Evolutionary conservation across 2,113 vertebrate species (phyloP).

Genomic region (Zosterops pallidus): DNA sequence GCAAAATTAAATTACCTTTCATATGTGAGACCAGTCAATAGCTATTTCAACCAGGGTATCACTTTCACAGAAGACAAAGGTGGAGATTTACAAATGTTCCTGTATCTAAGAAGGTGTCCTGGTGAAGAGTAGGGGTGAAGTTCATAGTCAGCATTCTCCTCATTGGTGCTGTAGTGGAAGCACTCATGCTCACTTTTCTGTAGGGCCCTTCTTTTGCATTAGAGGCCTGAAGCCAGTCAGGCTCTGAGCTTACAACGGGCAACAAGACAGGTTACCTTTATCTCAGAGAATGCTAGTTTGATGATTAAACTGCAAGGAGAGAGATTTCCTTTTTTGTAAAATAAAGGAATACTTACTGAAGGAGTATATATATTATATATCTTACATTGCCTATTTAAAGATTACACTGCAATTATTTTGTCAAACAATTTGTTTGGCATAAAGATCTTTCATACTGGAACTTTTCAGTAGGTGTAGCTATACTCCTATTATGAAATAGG

Average conservation of each 20-base stretch:
- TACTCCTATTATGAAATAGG: neutral
- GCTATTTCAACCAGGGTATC: neutral
- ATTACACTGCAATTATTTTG: neutral
- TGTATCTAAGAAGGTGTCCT: neutral
- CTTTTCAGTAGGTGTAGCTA: neutral
- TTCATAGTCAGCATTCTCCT: neutral
- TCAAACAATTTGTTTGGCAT: neutral
- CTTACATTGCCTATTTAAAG: neutral
- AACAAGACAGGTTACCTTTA: neutral
- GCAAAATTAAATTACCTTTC: conserved; percentile 69
- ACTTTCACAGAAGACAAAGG: neutral
- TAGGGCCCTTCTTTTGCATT: neutral
- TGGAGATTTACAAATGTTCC: neutral
- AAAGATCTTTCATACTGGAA: neutral
- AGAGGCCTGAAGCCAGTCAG: neutral
- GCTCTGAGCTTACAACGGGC: neutral
- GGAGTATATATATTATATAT: neutral
- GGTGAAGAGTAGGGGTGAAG: neutral
- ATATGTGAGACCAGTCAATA: conserved; percentile 41
- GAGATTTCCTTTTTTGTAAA: neutral
- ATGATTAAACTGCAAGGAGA: neutral
- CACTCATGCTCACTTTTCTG: neutral
- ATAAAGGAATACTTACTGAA: neutral
- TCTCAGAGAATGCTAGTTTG: neutral
- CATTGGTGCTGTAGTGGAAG: neutral